These are phyloP conservation scores for Eurypyga helias DNA, from an alignment of 2,113 vertebrate genomes.

Conservation along the genomic window DNA sequence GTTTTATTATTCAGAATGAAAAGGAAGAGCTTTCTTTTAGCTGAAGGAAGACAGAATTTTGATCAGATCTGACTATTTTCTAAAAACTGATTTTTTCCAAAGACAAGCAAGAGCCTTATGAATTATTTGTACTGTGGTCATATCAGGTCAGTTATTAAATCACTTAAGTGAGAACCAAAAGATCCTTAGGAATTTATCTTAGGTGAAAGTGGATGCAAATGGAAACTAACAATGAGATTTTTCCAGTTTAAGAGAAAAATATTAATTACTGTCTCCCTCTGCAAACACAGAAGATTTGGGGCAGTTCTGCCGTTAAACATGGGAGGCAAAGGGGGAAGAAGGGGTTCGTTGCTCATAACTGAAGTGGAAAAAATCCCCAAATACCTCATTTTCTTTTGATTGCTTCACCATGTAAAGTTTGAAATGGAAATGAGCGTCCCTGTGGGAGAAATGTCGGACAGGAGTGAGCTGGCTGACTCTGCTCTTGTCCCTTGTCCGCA, in stretches of 20 bases:
- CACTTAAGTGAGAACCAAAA: not conserved
- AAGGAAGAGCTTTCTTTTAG: not conserved
- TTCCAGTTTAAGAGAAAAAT: not conserved
- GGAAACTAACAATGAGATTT: not conserved
- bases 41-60: not conserved
- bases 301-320: not conserved
- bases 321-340: not conserved
- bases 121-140: not conserved
- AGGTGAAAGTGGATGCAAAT: not conserved
- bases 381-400: not conserved
- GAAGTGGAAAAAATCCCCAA: not conserved
- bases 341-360: not conserved
- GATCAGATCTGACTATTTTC: not conserved
- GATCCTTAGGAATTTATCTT: not conserved
- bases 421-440: not conserved
- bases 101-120: not conserved
- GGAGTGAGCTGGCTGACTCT: not conserved
- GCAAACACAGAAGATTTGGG: not conserved
- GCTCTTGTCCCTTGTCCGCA: not conserved
- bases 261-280: not conserved
- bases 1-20: not conserved
- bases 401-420: not conserved
- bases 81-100: not conserved
- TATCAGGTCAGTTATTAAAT: not conserved
- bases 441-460: not conserved